Conservation (phyloP, 2,113 vertebrate genomes). For the Poicephalus meyeri region DNA sequence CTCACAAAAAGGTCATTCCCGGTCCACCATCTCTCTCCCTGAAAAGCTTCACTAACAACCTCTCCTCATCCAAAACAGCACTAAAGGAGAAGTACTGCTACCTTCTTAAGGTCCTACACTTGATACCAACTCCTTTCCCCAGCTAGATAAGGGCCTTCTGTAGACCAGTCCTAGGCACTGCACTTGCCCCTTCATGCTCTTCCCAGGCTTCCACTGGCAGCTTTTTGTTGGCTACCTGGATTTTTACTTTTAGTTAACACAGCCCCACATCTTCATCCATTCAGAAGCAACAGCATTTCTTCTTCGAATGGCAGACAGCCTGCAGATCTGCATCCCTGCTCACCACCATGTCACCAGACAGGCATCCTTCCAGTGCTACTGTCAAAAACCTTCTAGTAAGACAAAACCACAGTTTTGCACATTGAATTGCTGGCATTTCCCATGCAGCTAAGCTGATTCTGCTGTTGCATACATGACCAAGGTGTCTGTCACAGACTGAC, state of each 20-base stretch:
- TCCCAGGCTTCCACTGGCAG: not conserved
- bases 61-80: not conserved
- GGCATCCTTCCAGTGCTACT: too few species aligned
- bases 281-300: not conserved
- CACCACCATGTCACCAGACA: not conserved
- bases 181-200: not conserved
- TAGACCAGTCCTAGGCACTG: accelerated
- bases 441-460: too few species aligned
- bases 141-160: not conserved
- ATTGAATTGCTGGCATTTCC: not conserved
- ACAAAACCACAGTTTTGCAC: not conserved
- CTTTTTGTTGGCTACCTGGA: not conserved
- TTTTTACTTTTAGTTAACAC: not conserved
- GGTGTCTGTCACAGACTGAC: not conserved
- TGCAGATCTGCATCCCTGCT: not conserved
- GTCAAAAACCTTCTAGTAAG: not conserved
- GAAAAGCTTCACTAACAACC: not conserved
- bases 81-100: not conserved
- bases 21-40: not conserved
- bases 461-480: not conserved
- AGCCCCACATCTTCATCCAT: not conserved
- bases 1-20: not conserved
- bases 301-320: not conserved
- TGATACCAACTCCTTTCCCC: not conserved
- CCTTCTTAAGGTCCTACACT: not conserved